Evolutionary conservation across 2,797 vertebrate genomes (phyloP).

Genomic region (Ammospiza maritima): DNA sequence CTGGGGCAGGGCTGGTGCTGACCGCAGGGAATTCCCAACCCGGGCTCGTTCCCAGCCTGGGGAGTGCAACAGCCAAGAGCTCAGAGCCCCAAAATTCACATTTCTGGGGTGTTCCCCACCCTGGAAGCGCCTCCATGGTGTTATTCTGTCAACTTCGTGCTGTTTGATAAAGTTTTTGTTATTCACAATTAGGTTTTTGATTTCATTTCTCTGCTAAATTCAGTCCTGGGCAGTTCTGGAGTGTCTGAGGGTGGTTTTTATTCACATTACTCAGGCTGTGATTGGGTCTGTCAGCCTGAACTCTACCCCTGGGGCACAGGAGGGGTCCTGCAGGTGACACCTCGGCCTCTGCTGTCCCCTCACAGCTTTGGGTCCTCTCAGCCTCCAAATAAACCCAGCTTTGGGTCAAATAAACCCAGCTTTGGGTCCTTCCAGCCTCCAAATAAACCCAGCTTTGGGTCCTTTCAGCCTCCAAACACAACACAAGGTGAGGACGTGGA

Average conservation of each 20-base stretch:
- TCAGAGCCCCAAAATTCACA: neutral
- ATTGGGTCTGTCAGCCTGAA: too few species aligned
- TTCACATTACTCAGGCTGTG: neutral
- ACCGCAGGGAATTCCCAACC: neutral
- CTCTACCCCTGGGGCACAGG: too few species aligned
- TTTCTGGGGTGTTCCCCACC: too few species aligned
- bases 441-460: neutral
- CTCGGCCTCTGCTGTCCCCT: too few species aligned
- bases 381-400: too few species aligned
- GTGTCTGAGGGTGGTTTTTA: accelerated
- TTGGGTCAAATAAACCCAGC: neutral
- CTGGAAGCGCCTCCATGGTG: accelerated
- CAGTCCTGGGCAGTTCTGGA: neutral
- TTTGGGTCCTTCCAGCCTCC: neutral
- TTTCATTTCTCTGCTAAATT: neutral
- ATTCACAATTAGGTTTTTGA: accelerated
- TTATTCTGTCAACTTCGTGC: accelerated
- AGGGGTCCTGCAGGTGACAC: too few species aligned
- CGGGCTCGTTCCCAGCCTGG: too few species aligned
- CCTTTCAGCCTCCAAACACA: neutral
- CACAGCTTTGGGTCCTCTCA: too few species aligned
- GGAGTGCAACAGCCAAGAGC: neutral
- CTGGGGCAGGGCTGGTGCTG: neutral
- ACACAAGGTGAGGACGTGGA: slow-evolving; percentile 61
- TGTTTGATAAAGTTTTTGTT: accelerated